Percentiles rank a stretch among this genome's conserved stretches.
Conservation (phyloP, 2,888 invertebrate species). For the Caenorhabditis sp. region DNA sequence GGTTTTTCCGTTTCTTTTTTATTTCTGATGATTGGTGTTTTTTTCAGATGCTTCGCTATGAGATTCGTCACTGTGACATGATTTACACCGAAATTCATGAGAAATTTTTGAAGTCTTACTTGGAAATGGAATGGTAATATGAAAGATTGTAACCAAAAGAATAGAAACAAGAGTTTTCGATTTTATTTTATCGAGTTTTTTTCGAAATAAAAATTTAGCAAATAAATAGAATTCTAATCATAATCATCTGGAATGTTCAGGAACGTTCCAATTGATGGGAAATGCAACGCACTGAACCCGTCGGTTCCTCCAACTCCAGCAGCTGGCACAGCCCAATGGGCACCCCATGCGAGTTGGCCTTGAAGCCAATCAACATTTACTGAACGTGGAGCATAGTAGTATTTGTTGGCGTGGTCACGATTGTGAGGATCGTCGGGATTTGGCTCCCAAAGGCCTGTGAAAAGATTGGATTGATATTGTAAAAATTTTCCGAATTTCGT, state of each 20-base stretch:
- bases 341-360: conserved; percentile 57
- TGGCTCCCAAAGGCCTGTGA: conserved; percentile 61
- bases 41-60: conserved; percentile 58
- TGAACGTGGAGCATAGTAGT: conserved; percentile 54
- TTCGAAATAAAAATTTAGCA: neutral
- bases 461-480: neutral
- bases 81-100: conserved; percentile 62
- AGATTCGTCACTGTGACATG: conserved; percentile 63
- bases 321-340: conserved; percentile 64
- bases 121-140: conserved; percentile 63
- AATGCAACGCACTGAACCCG: conserved; percentile 61
- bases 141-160: no score
- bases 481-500: neutral
- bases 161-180: no score
- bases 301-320: conserved; percentile 64
- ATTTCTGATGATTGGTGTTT: neutral
- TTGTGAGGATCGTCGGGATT: conserved; percentile 66
- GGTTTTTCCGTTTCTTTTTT: conserved; percentile 9
- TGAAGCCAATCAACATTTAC: conserved; percentile 59
- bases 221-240: conserved; percentile 40
- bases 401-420: conserved; percentile 64
- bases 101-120: conserved; percentile 60
- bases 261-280: conserved; percentile 64
- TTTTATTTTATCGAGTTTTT: no score
- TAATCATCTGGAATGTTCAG: conserved; percentile 66